phyloP scores from a whole-genome alignment of 2,113 vertebrate genomes.

The Phaetusa simplex region DNA sequence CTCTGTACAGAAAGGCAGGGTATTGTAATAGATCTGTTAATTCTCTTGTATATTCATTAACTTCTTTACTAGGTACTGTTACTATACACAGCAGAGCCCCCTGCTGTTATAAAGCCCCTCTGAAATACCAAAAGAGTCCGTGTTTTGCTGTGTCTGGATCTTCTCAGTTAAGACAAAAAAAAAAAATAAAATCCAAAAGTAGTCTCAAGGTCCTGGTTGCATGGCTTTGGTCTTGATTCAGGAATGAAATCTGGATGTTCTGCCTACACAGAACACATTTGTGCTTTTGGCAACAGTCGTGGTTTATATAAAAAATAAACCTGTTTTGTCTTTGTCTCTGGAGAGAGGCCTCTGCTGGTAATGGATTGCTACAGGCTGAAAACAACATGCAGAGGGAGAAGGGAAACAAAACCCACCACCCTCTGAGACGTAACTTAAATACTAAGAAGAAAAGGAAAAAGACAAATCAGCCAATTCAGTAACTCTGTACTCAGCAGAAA shows the following conservation, averaged over 20 bases:
- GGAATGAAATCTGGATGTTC: neutral
- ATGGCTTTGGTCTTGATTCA: neutral
- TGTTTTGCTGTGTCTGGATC: neutral
- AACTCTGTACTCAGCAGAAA: neutral
- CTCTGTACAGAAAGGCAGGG: neutral
- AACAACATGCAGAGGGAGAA: neutral
- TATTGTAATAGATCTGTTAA: neutral
- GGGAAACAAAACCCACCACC: neutral
- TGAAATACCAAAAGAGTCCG: neutral
- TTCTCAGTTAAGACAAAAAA: neutral
- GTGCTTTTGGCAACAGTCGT: neutral
- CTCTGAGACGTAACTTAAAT: neutral
- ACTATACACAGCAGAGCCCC: neutral
- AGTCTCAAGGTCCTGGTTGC: neutral
- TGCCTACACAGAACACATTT: neutral
- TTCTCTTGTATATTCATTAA: neutral
- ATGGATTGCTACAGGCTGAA: neutral
- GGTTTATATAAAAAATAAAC: constrained; percentile 14
- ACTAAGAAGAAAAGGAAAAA: neutral
- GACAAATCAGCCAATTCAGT: neutral
- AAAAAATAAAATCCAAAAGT: neutral
- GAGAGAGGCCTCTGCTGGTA: neutral
- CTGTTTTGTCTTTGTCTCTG: neutral
- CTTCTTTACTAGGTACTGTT: neutral
- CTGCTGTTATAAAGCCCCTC: neutral